These are phyloP conservation scores for Danio aesculapii DNA, from an alignment of 2,797 vertebrate species.

Conservation along the genomic window DNA sequence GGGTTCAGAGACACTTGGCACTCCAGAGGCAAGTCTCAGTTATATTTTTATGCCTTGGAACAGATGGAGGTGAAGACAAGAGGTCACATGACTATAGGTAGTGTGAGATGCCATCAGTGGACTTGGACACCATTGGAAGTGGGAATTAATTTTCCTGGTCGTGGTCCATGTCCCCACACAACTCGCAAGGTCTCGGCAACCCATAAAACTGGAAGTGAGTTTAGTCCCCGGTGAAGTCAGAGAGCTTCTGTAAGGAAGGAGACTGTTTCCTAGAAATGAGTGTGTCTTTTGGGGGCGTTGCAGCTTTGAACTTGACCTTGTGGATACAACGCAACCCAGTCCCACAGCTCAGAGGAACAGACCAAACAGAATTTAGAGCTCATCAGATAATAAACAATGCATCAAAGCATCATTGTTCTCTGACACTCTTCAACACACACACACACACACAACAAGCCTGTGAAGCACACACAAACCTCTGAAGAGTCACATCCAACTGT, in stretches of 20 bases:
- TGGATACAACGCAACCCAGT: neutral
- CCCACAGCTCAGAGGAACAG: slow-evolving; percentile 24
- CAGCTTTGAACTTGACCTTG: slow-evolving; percentile 37
- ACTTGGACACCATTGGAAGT: slow-evolving; percentile 1
- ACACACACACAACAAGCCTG: neutral
- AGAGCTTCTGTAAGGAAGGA: slow-evolving; percentile 10
- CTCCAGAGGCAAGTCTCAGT: slow-evolving; percentile 7
- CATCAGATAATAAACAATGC: slow-evolving; percentile 63
- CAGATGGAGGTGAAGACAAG: slow-evolving; percentile 24
- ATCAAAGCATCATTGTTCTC: slow-evolving; percentile 56
- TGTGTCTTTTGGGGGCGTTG: slow-evolving; percentile 18
- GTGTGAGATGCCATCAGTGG: slow-evolving; percentile 9
- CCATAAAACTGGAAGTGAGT: slow-evolving; percentile 4
- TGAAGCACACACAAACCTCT: slow-evolving; percentile 25
- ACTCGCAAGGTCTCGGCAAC: slow-evolving; percentile 2
- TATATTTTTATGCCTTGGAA: slow-evolving; percentile 21
- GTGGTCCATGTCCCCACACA: neutral
- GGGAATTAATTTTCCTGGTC: slow-evolving; percentile 23
- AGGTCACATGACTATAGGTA: slow-evolving; percentile 8
- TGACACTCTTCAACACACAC: slow-evolving; percentile 27
- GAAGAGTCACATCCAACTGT: slow-evolving; percentile 46
- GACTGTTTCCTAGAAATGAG: slow-evolving; percentile 29
- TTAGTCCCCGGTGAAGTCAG: slow-evolving; percentile 5
- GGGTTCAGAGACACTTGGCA: neutral
- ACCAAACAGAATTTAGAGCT: slow-evolving; percentile 53